Conservation (phyloP, 2,113 vertebrate genomes). For the Pelecanus crispus region DNA sequence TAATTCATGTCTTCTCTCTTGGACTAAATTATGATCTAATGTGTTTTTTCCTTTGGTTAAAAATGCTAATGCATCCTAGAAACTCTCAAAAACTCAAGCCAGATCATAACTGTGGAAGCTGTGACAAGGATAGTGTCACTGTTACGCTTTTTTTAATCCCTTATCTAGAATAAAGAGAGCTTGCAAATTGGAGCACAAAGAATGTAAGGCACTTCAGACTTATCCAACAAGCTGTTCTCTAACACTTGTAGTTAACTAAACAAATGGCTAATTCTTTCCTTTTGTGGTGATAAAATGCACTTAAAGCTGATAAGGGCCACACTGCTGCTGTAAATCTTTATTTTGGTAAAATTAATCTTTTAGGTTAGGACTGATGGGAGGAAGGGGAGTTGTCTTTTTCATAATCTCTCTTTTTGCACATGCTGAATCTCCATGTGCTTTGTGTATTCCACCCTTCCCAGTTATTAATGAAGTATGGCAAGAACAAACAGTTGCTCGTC, state of each 20-base stretch:
- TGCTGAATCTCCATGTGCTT: not conserved
- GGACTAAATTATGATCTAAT: not conserved
- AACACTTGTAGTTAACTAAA: not conserved
- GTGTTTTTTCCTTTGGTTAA: not conserved
- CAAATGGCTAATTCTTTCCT: slow-evolving; percentile 49
- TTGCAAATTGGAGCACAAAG: slow-evolving; percentile 37
- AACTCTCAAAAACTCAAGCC: not conserved
- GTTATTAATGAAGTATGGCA: slow-evolving; percentile 93
- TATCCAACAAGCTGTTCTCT: slow-evolving; percentile 28
- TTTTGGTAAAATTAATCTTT: not conserved
- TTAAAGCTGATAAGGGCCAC: not conserved
- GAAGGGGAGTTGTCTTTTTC: not conserved
- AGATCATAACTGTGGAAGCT: not conserved
- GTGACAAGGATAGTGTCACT: not conserved
- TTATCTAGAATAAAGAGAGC: slow-evolving; percentile 49
- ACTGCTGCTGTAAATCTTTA: not conserved
- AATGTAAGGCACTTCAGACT: slow-evolving; percentile 48
- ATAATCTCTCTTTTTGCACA: not conserved
- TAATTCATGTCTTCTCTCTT: not conserved
- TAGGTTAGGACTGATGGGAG: not conserved
- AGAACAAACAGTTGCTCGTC: slow-evolving; percentile 88
- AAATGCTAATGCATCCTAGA: not conserved
- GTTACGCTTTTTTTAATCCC: not conserved
- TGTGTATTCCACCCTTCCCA: slow-evolving; percentile 32
- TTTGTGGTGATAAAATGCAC: slow-evolving; percentile 9